These are phyloP conservation scores for Ctenoplectra terminalis DNA, from an alignment of 1,140 invertebrate species.

Conservation along the genomic window DNA sequence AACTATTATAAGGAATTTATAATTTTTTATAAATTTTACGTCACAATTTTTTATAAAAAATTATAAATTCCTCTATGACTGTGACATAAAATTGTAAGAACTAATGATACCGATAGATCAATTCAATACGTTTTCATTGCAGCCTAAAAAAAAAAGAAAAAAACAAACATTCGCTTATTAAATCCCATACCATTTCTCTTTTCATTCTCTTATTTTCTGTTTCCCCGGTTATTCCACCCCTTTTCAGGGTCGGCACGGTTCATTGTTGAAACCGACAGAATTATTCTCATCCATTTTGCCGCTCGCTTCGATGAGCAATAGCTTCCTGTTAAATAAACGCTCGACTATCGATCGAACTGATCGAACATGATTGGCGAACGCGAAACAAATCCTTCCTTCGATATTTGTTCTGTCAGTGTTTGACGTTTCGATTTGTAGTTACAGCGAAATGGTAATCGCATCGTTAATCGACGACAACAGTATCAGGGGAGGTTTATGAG, in stretches of 20 bases:
- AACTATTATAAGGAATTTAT: too few relatives aligned
- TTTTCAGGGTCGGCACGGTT: background rate
- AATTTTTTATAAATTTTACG: too few relatives aligned
- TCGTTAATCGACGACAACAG: constrained; percentile 3
- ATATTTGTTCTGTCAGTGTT: background rate
- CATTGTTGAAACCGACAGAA: constrained; percentile 6
- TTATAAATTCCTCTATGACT: too few relatives aligned
- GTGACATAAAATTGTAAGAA: too few relatives aligned
- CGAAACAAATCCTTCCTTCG: background rate
- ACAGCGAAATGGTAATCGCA: background rate
- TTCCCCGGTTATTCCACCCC: background rate
- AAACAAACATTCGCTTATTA: background rate
- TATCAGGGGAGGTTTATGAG: background rate
- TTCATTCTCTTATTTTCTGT: background rate
- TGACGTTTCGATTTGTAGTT: constrained; percentile 8
- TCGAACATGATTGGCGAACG: constrained; percentile 11
- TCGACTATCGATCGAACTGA: background rate
- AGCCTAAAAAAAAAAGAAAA: background rate
- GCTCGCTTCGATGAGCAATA: background rate
- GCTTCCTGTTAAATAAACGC: constrained; percentile 17
- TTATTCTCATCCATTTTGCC: constrained; percentile 8
- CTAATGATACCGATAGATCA: background rate
- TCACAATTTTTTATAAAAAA: too few relatives aligned
- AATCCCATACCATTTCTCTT: background rate
- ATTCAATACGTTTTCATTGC: background rate